Evolutionary conservation across 35 echinoderm and acorn worm genomes (phyloP).

Genomic region (Eucidaris tribuloides): DNA sequence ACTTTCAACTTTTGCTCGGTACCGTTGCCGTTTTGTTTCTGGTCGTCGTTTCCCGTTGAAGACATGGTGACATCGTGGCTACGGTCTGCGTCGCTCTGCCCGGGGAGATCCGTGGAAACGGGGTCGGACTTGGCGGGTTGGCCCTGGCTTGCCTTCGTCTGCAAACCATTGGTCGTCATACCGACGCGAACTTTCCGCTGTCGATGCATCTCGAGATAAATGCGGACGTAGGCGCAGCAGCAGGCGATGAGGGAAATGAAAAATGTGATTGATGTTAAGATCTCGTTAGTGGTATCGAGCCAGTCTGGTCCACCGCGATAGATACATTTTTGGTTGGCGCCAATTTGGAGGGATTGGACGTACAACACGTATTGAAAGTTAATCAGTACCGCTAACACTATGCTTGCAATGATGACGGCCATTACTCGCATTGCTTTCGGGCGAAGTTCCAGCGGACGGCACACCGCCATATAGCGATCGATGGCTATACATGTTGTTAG

Average conservation of each 20-base stretch:
- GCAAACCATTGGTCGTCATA: neutral
- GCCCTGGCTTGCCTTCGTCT: neutral
- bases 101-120: neutral
- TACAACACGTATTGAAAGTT: slow-evolving; percentile 9
- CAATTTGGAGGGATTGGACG: neutral
- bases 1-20: no score
- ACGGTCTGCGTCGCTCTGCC: neutral
- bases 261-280: slow-evolving; percentile 2
- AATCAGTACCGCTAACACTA: neutral
- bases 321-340: neutral
- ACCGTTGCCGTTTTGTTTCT: no score
- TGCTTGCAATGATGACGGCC: neutral
- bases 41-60: neutral
- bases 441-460: neutral
- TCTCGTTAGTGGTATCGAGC: slow-evolving; percentile 3
- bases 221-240: neutral
- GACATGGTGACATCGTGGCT: no score
- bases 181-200: slow-evolving; percentile 5
- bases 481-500: slow-evolving; percentile 4
- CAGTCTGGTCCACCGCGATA: slow-evolving; percentile 20
- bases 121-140: no score
- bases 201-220: neutral
- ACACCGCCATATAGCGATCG: slow-evolving; percentile 11
- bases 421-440: neutral
- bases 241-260: neutral